Conservation (phyloP, 2,113 vertebrate species). For the Himantopus leucocephalus region DNA sequence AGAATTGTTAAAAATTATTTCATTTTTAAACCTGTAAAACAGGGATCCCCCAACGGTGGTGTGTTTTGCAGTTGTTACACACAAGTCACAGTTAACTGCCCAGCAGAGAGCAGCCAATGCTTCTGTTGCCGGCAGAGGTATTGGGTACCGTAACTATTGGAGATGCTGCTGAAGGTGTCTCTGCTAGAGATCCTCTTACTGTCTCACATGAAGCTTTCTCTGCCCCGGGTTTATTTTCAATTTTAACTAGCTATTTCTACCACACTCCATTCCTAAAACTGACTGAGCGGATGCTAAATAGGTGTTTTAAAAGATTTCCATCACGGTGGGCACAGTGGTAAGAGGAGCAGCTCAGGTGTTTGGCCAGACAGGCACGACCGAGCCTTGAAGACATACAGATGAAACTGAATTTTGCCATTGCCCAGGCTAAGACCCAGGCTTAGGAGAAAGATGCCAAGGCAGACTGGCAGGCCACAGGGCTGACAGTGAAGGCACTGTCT, state of each 20-base stretch:
- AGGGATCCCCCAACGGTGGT: too few species aligned
- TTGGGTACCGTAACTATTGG: not conserved
- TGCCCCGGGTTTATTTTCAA: not conserved
- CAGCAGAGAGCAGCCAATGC: not conserved
- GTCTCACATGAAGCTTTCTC: not conserved
- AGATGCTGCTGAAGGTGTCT: not conserved
- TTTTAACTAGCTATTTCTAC: not conserved
- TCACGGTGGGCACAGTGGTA: not conserved
- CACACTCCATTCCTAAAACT: not conserved
- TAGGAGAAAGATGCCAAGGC: not conserved
- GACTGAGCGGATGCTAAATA: not conserved
- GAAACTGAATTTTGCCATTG: not conserved
- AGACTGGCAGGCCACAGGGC: not conserved
- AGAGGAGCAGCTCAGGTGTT: not conserved
- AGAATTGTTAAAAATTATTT: not conserved
- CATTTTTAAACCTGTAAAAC: not conserved
- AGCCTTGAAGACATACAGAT: not conserved
- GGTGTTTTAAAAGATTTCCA: not conserved
- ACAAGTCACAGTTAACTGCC: not conserved
- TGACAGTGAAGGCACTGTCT: not conserved
- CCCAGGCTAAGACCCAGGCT: not conserved
- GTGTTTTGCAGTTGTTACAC: not conserved
- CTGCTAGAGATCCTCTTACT: not conserved
- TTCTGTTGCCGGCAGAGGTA: not conserved
- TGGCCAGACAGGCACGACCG: not conserved